Evolutionary conservation across 1,140 invertebrate species (phyloP).

Genomic region (Paralvinella palmiformis): DNA sequence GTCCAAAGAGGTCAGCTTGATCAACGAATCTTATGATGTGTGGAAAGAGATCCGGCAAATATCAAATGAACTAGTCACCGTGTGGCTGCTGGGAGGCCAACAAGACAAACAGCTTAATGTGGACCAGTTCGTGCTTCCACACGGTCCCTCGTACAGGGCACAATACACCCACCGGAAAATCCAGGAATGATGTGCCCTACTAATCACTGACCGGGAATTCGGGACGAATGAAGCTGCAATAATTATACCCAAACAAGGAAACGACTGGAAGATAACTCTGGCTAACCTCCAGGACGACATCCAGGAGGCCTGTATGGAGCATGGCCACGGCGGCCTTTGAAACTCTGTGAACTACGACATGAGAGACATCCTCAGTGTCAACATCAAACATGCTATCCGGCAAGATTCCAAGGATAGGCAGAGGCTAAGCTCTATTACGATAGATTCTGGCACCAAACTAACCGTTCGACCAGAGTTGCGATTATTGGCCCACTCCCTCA

Average conservation of each 20-base stretch:
- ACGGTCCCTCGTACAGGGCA: neutral
- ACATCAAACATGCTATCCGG: conserved; percentile 20
- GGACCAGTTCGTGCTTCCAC: neutral
- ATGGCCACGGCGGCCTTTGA: conserved; percentile 20
- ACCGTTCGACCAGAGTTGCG: neutral
- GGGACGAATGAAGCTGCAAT: conserved; percentile 14
- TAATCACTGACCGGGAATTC: conserved; percentile 7
- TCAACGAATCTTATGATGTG: too few species aligned
- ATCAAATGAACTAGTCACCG: neutral
- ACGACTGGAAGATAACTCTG: conserved; percentile 18
- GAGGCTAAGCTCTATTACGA: conserved; percentile 1
- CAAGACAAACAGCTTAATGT: neutral
- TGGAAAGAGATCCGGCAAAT: too few species aligned
- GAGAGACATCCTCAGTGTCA: conserved; percentile 8
- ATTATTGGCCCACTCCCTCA: conserved; percentile 1
- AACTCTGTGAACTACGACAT: conserved; percentile 16
- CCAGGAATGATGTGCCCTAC: too few species aligned
- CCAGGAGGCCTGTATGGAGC: conserved; percentile 16
- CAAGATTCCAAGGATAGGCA: neutral
- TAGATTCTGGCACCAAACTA: conserved; percentile 8
- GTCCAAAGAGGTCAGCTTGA: too few species aligned
- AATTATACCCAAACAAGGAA: conserved; percentile 8
- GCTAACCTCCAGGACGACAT: conserved; percentile 10
- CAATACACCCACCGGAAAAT: neutral
- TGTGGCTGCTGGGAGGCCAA: neutral